Conservation (phyloP, 2,797 vertebrate genomes). For the Lepidocolaptes lacrymiger region DNA sequence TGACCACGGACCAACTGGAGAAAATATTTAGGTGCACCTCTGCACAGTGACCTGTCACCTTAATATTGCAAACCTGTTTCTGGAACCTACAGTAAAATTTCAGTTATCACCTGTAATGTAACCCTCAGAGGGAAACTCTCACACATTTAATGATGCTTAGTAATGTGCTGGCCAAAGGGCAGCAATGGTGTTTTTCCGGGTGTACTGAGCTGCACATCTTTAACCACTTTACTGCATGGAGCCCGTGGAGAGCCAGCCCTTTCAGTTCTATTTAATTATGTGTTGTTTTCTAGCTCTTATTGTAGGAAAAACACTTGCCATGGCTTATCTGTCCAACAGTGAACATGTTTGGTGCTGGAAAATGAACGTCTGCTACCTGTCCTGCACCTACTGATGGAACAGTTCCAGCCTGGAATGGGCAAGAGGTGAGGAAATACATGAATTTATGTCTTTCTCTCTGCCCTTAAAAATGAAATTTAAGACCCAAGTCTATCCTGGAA, state of each 20-base stretch:
- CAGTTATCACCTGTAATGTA: background rate
- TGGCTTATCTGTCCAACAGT: constrained; percentile 74
- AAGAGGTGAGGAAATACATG: constrained; percentile 55
- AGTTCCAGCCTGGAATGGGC: constrained; percentile 80
- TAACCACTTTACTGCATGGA: background rate
- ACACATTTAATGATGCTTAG: background rate
- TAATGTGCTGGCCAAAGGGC: background rate
- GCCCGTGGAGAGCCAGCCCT: background rate
- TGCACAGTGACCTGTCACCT: background rate
- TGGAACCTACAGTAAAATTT: background rate
- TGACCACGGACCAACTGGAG: background rate
- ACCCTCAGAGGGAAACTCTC: background rate
- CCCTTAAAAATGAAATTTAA: background rate
- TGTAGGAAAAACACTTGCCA: constrained; percentile 77
- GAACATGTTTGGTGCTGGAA: constrained; percentile 63
- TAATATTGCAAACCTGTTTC: background rate
- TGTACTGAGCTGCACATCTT: background rate
- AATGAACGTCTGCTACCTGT: constrained; percentile 69
- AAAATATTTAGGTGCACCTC: background rate
- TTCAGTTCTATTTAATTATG: background rate
- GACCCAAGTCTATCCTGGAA: background rate
- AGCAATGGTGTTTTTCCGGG: fast-evolving
- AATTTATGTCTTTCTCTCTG: background rate
- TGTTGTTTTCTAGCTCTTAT: background rate
- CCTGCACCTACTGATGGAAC: constrained; percentile 80